phyloP scores from a whole-genome alignment of 2,888 invertebrate species.

The Tetanocera ferruginea region DNA sequence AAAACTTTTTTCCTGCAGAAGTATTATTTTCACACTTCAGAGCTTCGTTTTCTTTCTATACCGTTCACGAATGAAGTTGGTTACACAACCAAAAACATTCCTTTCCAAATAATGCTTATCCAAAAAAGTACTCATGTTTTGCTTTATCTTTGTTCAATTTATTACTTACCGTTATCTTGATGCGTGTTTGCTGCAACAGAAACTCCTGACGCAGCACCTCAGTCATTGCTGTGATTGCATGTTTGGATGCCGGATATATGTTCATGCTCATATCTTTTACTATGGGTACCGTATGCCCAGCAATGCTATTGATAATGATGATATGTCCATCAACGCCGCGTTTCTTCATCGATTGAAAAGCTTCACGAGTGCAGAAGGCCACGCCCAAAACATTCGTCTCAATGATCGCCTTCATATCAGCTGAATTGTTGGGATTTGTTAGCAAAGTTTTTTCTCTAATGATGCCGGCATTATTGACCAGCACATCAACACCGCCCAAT shows the following conservation, averaged over 20 bases:
- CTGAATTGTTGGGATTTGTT: slow-evolving; percentile 44
- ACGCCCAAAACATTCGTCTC: slow-evolving; percentile 69
- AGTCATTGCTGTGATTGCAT: slow-evolving; percentile 65
- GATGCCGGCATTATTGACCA: slow-evolving; percentile 72
- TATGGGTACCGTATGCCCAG: slow-evolving; percentile 66
- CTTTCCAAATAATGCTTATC: not conserved
- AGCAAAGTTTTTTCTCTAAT: slow-evolving; percentile 39
- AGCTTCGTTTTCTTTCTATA: no score
- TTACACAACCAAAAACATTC: not conserved
- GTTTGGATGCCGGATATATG: slow-evolving; percentile 65
- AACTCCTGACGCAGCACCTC: slow-evolving; percentile 68
- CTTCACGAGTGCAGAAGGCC: slow-evolving; percentile 68
- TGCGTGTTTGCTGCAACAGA: slow-evolving; percentile 52
- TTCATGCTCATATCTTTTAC: slow-evolving; percentile 53
- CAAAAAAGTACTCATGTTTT: no score
- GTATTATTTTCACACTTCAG: no score
- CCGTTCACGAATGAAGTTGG: not conserved
- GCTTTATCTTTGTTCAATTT: no score
- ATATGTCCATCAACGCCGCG: slow-evolving; percentile 71
- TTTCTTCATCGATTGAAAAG: slow-evolving; percentile 64
- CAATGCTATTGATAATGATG: slow-evolving; percentile 70
- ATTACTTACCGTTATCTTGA: slow-evolving; percentile 61
- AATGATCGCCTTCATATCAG: slow-evolving; percentile 56
- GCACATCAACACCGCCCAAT: slow-evolving; percentile 72
- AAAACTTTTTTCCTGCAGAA: no score